These are phyloP conservation scores for Drosophila erecta DNA, from an alignment of 1,140 invertebrate species.

Conservation along the genomic window DNA sequence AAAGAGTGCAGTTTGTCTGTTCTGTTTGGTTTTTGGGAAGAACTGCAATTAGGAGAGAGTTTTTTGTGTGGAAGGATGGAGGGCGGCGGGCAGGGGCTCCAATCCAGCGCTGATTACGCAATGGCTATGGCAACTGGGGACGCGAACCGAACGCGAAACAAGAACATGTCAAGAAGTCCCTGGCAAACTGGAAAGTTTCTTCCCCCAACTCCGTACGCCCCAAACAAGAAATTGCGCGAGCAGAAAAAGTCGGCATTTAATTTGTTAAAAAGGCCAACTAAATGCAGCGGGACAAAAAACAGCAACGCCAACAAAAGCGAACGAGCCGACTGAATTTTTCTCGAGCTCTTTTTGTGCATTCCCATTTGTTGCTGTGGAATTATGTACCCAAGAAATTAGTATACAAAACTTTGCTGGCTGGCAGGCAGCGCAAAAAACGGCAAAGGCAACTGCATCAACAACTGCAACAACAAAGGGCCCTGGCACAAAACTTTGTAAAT, in stretches of 20 bases:
- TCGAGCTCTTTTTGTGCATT: neutral
- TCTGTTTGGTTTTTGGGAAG: constrained; percentile 18
- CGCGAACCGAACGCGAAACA: constrained; percentile 13
- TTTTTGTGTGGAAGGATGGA: neutral
- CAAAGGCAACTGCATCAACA: neutral
- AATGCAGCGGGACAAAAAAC: constrained; percentile 41
- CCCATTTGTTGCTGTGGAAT: constrained; percentile 35
- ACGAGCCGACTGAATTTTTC: constrained; percentile 27
- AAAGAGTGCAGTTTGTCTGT: constrained; percentile 5
- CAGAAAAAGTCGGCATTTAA: constrained; percentile 72
- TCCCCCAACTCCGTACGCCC: neutral
- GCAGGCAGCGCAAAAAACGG: constrained; percentile 37
- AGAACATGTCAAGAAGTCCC: constrained; percentile 45
- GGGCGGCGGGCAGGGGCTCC: neutral
- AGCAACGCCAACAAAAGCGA: constrained; percentile 29
- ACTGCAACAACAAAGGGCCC: constrained; percentile 2
- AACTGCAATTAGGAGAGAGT: constrained; percentile 42
- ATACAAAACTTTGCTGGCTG: constrained; percentile 78
- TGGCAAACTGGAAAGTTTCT: constrained; percentile 33
- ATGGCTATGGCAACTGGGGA: constrained; percentile 13
- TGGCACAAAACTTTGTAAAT: constrained; percentile 71
- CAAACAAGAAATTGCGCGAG: constrained; percentile 29
- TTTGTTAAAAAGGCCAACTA: constrained; percentile 79
- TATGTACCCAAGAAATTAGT: constrained; percentile 81
- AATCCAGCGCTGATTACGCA: constrained; percentile 43